Base-by-base conservation (phyloP, 1,140 invertebrate genomes). In the Vanessa atalanta region DNA sequence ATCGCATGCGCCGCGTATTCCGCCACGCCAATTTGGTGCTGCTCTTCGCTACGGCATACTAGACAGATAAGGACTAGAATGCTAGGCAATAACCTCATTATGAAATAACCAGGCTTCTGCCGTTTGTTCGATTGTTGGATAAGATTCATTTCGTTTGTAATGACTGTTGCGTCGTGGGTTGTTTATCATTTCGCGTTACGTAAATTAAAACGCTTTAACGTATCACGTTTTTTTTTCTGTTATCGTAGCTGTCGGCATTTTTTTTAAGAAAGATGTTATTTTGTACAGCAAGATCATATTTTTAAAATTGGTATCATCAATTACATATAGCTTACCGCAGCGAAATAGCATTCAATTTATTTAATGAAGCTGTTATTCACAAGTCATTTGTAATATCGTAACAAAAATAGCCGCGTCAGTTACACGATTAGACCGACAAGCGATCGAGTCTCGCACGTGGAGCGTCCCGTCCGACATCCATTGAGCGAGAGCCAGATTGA, bases 81-180 rank as follows among this genome's bases (percentile, higher is more conserved):
- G 87, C 88, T 88, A 88, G 81, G 80, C 90, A 92, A 92, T 92
- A 92, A 92, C 90, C 90, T 92, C 90, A 92, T 92, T 91, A 92
- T 91, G 88, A 92, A 89, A 90, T 90, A 91, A 85, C 86, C 79
- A 80, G 81, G 80, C 85, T 82, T 83, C 80, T 79, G 79, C 81
- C 82, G 84, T 85, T 88, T 86, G 77, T 85, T 77, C 78, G 84
- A 87, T 85, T 84, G 70, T 72, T 69, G 82, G 83, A 88, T 86
- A 87, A 85, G 76, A 84, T 87, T 75, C 82, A 78, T 87, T 78
- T 78, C 76, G 78, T 79, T 80, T 84, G 84, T 83, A 84, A 86
- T 81, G 79, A 83, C 74, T 76, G 76, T 65, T 84, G 77, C 65
- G 69, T 71, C 73, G 75, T 78, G 79, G 65, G n/a, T 50, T 65